Percentiles rank a stretch among this genome's conserved stretches.
Conservation (phyloP, 2,888 invertebrate species). For the Cremastinae sp. region DNA sequence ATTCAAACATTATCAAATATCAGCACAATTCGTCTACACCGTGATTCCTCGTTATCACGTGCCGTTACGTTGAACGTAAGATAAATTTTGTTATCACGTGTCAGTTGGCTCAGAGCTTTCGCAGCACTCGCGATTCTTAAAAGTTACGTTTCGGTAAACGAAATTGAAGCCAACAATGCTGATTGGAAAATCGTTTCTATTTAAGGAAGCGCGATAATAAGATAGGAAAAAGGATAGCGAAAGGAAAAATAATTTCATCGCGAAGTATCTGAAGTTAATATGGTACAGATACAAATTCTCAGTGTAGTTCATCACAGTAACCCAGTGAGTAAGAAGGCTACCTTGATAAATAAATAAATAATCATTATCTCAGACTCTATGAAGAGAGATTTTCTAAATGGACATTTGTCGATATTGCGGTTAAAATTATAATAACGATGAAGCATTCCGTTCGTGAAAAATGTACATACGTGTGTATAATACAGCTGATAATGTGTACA, state of each 20-base stretch:
- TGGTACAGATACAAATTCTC: constrained; percentile 75
- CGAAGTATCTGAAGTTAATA: constrained; percentile 55
- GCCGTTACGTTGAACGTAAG: constrained; percentile 68
- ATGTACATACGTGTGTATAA: no score
- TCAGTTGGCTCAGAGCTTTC: constrained; percentile 69
- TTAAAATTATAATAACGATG: neutral
- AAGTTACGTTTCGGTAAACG: constrained; percentile 13
- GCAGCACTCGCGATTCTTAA: constrained; percentile 54
- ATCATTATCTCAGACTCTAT: neutral
- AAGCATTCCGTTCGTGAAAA: no score
- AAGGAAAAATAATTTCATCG: constrained; percentile 9
- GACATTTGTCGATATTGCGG: neutral
- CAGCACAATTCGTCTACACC: constrained; percentile 57
- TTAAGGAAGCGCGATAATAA: no score
- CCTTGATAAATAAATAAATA: no score
- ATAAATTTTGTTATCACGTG: constrained; percentile 70
- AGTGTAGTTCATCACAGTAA: constrained; percentile 72
- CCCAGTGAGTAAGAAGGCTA: constrained; percentile 69
- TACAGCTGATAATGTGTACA: no score
- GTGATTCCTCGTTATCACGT: constrained; percentile 67
- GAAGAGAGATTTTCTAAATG: neutral
- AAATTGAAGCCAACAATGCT: constrained; percentile 45
- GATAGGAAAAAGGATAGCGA: no score
- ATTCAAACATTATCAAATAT: constrained; percentile 66
- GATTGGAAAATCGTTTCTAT: constrained; percentile 20